Evolutionary conservation across 1,140 invertebrate species (phyloP), one percentile per base, ranked within the genome.

Genomic region (Chelonus insularis): DNA sequence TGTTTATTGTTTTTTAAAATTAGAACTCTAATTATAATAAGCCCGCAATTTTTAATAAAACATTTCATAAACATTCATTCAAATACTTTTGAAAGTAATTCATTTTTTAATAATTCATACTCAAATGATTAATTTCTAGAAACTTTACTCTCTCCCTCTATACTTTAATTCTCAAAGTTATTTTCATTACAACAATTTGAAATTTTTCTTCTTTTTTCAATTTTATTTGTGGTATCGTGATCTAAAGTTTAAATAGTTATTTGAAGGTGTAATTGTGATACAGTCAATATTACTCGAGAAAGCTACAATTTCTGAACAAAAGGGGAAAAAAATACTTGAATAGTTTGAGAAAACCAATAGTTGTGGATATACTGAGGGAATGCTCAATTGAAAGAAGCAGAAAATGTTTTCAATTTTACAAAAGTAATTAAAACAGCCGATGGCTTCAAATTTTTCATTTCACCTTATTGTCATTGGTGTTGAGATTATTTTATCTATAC

Each of bases 331-430:
- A 29, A 29, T 29, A 29, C 25, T 29, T 29, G 25, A 7, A 29
- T 29, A 4, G 25, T 7, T 29, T 7, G 25, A 29, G 25, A 7
- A 29, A 29, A 29, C 25, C 25, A 43, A 43, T 43, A 43, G 41
- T 20, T 8, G 12, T 8, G 12, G 41, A 43, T 14, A 7, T 18
- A 43, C 7, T 16, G 14, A 18, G 12, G 9, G n/a, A 43, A 16
- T 14, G 39, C 12, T 8, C 6, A 4, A 18, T 54, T 55, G 59
- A 20, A 48, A 56, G 51, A 55, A 61, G n/a, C n/a, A n/a, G 37
- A 47, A 54, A 61, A 48, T 61, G 59, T 61, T 61, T 61, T 61
- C 59, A 61, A 61, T 61, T 61, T 61, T 16, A 34, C 51, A 25
- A 61, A 48, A 61, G 59, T 61, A 61, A 61, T 61, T 61, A 61